Evolutionary conservation across 92 coral and sea anemone genomes (phyloP), one percentile per base, ranked within the genome.

Genomic region (Umimayanthus chanpuru): DNA sequence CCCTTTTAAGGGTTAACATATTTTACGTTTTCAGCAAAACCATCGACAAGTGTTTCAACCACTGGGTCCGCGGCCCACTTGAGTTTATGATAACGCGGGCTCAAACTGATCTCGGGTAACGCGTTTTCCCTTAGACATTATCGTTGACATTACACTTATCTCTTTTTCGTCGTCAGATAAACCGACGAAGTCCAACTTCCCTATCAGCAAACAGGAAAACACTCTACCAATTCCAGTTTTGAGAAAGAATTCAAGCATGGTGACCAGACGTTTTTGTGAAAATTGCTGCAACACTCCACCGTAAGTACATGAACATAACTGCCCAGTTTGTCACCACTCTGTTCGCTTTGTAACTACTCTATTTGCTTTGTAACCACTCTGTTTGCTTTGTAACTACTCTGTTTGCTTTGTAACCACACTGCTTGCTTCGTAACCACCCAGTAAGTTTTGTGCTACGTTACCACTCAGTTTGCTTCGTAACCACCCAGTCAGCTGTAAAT

Each of bases 221-320:
- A 3, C 32, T 8, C 65, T 30, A 44, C 12, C 39, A n/a, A 12
- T 15, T 4, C 82, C 26, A 10, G 82, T 29, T 44, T 0, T 14
- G 12, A 10, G 21, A 28, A n/a, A 66, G 61, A 78, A 78, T 50
- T 16, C 65, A 9, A 44, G 64, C 82, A 16, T 78, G 6, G 40
- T 78, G 9, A 78, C 82, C 23, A 26, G 41, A 78, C 65, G 66
- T 16, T 78, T 78, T 43, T 78, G 82, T 49, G 4, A 11, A 50
- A 78, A 78, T 8, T 78, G 82, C 66, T 78, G 82, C 39, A 44
- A 78, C 23, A 78, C 82, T 44, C 82, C 82, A 28, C 82, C 82
- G 82, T 78, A 78, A 78, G 82, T 78, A 78, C 61, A 6, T 14
- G 11, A 41, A 32, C 9, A 32, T 12, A 30, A 32, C 36, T 1